Evolutionary conservation across 1,140 invertebrate species (phyloP).

Genomic region (Drosophila sulfurigaster): DNA sequence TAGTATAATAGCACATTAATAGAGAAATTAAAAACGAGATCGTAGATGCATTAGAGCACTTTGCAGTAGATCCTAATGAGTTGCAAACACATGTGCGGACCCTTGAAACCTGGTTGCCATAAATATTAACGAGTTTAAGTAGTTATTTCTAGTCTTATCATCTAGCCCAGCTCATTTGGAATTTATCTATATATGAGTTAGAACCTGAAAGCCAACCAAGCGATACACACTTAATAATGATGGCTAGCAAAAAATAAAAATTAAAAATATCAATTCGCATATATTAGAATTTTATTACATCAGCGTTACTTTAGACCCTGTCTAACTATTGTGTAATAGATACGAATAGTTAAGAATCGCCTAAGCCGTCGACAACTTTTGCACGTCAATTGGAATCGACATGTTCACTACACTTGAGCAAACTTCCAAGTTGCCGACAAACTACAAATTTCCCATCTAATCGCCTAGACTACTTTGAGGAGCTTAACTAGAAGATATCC

Average conservation of each 20-base stretch:
- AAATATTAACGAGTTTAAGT: slow-evolving; percentile 20
- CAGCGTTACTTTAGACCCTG: slow-evolving; percentile 18
- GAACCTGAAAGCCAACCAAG: slow-evolving; percentile 35
- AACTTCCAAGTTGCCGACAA: neutral
- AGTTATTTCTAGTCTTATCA: slow-evolving; percentile 24
- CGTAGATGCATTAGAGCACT: neutral
- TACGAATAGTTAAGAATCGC: neutral
- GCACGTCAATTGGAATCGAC: slow-evolving; percentile 9
- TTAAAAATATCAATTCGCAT: slow-evolving; percentile 45
- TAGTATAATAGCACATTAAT: slow-evolving; percentile 2
- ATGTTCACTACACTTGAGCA: neutral
- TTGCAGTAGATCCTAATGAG: neutral
- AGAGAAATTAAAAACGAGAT: slow-evolving; percentile 4
- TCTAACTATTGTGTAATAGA: slow-evolving; percentile 53
- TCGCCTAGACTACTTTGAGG: neutral
- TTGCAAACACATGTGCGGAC: neutral
- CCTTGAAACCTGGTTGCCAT: neutral
- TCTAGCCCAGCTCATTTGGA: slow-evolving; percentile 26
- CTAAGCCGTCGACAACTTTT: neutral
- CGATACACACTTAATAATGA: slow-evolving; percentile 43
- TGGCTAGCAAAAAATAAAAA: slow-evolving; percentile 45
- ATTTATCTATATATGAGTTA: slow-evolving; percentile 13
- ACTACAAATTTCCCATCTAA: neutral
- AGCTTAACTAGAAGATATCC: slow-evolving; percentile 5
- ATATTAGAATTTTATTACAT: slow-evolving; percentile 68